phyloP scores from a whole-genome alignment of 37 sponge, comb jelly and placozoan genomes.

The Crambe crambe region DNA sequence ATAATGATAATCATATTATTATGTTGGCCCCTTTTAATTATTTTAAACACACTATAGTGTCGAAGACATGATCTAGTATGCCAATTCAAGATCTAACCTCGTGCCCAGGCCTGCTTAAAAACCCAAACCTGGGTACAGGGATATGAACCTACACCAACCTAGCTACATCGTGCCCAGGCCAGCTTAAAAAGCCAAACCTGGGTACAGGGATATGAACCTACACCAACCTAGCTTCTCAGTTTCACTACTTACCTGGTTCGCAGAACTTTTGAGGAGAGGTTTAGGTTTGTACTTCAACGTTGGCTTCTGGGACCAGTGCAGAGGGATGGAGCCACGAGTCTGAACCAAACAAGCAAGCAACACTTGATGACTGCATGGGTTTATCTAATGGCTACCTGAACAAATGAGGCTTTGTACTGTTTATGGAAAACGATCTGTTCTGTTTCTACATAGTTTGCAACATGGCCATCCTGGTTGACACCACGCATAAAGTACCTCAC shows the following conservation, averaged over 20 bases:
- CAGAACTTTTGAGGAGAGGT: slow-evolving; percentile 42
- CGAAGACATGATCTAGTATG: too few relatives aligned
- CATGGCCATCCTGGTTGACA: slow-evolving; percentile 88
- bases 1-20: too few relatives aligned
- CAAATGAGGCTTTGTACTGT: slow-evolving; percentile 67
- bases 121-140: too few relatives aligned
- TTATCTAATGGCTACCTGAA: slow-evolving; percentile 63
- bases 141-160: too few relatives aligned
- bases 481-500: slow-evolving; percentile 91
- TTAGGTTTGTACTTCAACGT: slow-evolving; percentile 90
- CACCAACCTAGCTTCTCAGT: too few relatives aligned
- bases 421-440: slow-evolving; percentile 82
- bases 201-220: too few relatives aligned
- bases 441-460: slow-evolving; percentile 97
- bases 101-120: too few relatives aligned
- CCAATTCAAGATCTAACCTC: too few relatives aligned
- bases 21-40: too few relatives aligned
- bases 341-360: slow-evolving; percentile 15
- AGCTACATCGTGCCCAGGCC: too few relatives aligned
- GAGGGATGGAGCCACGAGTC: slow-evolving; percentile 95
- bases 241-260: slow-evolving; percentile 36
- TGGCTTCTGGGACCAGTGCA: slow-evolving; percentile 94
- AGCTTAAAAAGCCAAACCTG: too few relatives aligned
- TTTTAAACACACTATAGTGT: too few relatives aligned
- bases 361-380: background rate